phyloP scores from a whole-genome alignment of 2,888 invertebrate species.

The Diadegma fenestrale region DNA sequence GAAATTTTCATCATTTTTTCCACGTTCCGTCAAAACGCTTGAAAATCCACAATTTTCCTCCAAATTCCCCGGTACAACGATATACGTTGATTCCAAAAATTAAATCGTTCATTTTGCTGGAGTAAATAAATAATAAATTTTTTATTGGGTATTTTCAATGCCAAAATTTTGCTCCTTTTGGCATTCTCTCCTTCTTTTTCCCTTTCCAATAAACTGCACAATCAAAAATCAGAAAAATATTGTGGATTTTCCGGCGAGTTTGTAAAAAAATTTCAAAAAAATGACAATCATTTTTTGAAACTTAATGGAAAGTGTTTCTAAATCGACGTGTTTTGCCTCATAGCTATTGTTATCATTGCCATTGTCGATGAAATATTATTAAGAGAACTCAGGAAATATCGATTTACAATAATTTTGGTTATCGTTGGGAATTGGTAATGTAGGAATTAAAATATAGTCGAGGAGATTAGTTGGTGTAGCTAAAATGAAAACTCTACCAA shows the following conservation, averaged over 20 bases:
- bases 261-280: not conserved
- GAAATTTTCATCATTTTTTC: not conserved
- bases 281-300: not conserved
- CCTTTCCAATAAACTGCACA: too few species aligned
- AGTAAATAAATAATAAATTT: not conserved
- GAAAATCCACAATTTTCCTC: not conserved
- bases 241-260: not conserved
- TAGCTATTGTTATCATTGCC: slow-evolving; percentile 29
- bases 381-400: slow-evolving; percentile 34
- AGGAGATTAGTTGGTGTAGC: slow-evolving; percentile 58
- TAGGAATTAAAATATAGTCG: slow-evolving; percentile 36
- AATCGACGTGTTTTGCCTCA: slow-evolving; percentile 19
- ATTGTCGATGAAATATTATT: slow-evolving; percentile 38
- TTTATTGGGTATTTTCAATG: not conserved
- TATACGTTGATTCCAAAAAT: too few species aligned
- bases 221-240: not conserved
- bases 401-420: slow-evolving; percentile 39
- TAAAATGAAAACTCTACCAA: slow-evolving; percentile 26
- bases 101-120: not conserved
- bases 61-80: not conserved
- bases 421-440: slow-evolving; percentile 37
- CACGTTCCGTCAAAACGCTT: too few species aligned
- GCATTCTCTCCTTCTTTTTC: too few species aligned
- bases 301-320: not conserved
- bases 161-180: not conserved